These are phyloP conservation scores for Lophochroa leadbeateri DNA, from an alignment of 2,113 vertebrate genomes.

Conservation along the genomic window DNA sequence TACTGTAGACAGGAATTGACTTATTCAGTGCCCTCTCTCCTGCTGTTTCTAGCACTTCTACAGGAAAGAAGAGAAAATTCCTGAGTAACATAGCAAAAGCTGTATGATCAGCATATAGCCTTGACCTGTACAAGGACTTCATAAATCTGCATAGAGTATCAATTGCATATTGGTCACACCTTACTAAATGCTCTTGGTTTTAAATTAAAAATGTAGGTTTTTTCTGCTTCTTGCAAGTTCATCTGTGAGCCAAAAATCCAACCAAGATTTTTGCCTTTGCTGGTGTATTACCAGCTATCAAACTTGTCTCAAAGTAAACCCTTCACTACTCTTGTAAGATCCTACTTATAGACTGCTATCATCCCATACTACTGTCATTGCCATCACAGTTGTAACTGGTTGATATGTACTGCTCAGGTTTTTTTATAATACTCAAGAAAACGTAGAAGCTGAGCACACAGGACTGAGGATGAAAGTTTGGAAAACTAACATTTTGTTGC, in stretches of 20 bases:
- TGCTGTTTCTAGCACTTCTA: background rate
- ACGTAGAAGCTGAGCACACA: rapidly evolving
- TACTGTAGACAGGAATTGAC: background rate
- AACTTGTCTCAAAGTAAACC: background rate
- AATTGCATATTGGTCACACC: background rate
- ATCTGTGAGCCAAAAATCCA: background rate
- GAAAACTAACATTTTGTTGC: background rate
- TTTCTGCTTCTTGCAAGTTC: background rate
- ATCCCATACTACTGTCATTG: background rate
- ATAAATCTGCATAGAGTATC: background rate
- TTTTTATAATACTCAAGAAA: background rate
- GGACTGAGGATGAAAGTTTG: background rate
- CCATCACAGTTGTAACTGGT: background rate
- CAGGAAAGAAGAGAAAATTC: background rate
- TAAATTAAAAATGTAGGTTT: background rate
- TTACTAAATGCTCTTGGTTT: background rate
- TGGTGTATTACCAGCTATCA: background rate
- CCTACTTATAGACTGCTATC: background rate
- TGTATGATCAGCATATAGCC: background rate
- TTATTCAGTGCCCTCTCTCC: background rate
- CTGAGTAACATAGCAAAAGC: background rate
- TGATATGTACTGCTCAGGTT: background rate
- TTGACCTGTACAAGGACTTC: background rate
- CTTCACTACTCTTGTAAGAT: background rate
- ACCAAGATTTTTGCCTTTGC: background rate